Base-by-base conservation (phyloP, 2,113 vertebrate genomes). In the Mobula hypostoma region DNA sequence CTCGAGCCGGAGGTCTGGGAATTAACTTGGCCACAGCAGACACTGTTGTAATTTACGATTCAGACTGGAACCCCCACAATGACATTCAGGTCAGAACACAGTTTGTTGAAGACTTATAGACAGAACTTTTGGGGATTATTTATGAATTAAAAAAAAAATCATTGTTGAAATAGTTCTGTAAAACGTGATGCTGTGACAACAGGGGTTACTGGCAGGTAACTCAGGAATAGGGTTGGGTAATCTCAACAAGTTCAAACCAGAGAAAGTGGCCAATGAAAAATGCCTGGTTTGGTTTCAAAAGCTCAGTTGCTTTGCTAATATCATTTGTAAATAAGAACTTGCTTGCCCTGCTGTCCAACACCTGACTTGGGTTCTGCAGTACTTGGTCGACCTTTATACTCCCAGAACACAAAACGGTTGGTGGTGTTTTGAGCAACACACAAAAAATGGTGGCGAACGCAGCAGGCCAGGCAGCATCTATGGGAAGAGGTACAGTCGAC, bases 31-130 rank as follows among this genome's bases (percentile, higher is more conserved):
- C 99, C 78, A 99, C 98, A 0, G 99, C 99, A 0, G 98, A 99
- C 96, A 99, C 99, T 0, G 99, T 99, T 95, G 97, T 99, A 96
- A 99, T 99, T 95, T 99, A 99, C 1, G 99, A 99, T 96, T 99
- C 99, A 0, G 99, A 99, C 97, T 99, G 99, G 99, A 99, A 99
- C 95, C 99, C 99, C 4, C 99, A 99, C 97, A 99, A 99, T 63
- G 99, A 99, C 96, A 99, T 99, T 95, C 99, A 99, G 97, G 99
- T 99, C 94, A 76, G n/a, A 70, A 32, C 68, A 21, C 61, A 36
- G 80, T 80, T 72, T 79, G 7, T 92, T 32, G 0, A 1, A 56
- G 92, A 27, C 72, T 72, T 72, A 32, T 9, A 48, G 36, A n/a
- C 32, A 17, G 68, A 29, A 72, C 68, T 70, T 87, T 87, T 15